These are phyloP conservation scores for Hoplias malabaricus DNA, from an alignment of 2,113 vertebrate genomes.

Conservation along the genomic window DNA sequence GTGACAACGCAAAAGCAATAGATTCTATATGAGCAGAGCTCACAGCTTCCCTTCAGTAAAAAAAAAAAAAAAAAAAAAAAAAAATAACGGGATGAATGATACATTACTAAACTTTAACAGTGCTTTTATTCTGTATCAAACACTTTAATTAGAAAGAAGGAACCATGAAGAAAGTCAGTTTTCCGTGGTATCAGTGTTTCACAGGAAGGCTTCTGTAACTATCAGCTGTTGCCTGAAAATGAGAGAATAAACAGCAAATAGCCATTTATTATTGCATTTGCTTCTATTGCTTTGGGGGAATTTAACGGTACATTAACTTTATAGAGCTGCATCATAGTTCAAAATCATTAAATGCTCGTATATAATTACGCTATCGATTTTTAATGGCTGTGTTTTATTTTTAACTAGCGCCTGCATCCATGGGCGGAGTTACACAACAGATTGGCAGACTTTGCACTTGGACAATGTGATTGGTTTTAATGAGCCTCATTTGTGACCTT, in stretches of 20 bases:
- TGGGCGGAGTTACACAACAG: slow-evolving; percentile 38
- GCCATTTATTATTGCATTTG: slow-evolving; percentile 36
- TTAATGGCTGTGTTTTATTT: slow-evolving; percentile 58
- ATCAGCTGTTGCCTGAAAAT: neutral
- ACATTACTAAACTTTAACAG: too few relatives aligned
- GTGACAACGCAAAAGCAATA: too few relatives aligned
- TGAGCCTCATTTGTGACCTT: slow-evolving; percentile 21
- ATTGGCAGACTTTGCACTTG: slow-evolving; percentile 39
- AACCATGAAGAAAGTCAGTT: too few relatives aligned
- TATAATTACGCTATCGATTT: slow-evolving; percentile 55
- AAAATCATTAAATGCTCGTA: slow-evolving; percentile 53
- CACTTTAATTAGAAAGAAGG: too few relatives aligned
- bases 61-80: too few relatives aligned
- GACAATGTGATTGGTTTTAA: slow-evolving; percentile 12
- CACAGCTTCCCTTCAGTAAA: too few relatives aligned
- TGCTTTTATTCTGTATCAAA: too few relatives aligned
- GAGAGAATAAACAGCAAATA: slow-evolving; percentile 13
- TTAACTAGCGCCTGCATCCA: slow-evolving; percentile 48
- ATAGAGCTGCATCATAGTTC: slow-evolving; percentile 44
- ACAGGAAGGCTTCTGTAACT: too few relatives aligned
- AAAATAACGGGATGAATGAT: too few relatives aligned
- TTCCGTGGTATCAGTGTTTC: too few relatives aligned
- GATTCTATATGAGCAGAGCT: too few relatives aligned
- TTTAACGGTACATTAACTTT: slow-evolving; percentile 46
- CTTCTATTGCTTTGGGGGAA: slow-evolving; percentile 24